A percentile compares a stretch with the other conserved stretches of the same genome.
Conservation (phyloP, 2,113 vertebrate genomes). For the Halcyon senegalensis region DNA sequence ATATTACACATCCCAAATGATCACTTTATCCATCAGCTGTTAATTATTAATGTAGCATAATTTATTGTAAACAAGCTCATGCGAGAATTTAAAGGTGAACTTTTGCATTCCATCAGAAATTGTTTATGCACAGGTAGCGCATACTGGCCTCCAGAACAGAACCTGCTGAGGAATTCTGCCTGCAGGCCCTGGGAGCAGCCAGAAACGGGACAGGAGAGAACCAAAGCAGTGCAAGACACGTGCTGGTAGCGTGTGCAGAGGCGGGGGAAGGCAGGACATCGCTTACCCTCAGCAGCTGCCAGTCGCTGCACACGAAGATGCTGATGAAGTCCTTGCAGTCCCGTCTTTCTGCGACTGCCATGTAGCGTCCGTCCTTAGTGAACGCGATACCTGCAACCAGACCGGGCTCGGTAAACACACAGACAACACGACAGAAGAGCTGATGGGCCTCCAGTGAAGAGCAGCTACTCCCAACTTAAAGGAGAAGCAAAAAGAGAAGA, state of each 20-base stretch:
- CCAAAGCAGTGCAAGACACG: accelerated
- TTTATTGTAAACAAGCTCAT: not conserved
- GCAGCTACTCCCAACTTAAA: not conserved
- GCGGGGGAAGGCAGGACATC: not conserved
- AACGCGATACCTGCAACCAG: constrained; percentile 85
- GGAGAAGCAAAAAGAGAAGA: not conserved
- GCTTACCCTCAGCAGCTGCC: constrained; percentile 95
- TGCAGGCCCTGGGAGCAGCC: not conserved
- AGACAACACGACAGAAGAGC: not conserved
- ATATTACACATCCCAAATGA: not conserved
- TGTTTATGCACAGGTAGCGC: accelerated
- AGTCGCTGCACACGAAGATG: constrained; percentile 93
- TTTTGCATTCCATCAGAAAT: not conserved
- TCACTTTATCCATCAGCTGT: not conserved
- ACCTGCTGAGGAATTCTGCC: accelerated
- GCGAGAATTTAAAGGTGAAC: not conserved
- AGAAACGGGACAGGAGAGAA: not conserved
- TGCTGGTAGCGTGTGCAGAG: accelerated
- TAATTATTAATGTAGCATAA: not conserved
- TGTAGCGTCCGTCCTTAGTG: constrained; percentile 89
- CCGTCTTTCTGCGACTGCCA: constrained; percentile 92
- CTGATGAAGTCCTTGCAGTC: constrained; percentile 96
- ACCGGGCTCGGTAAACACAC: not conserved
- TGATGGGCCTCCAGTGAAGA: accelerated
- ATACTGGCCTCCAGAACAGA: not conserved